Base-by-base conservation (phyloP, 1,140 invertebrate genomes). In the Drosophila auraria region DNA sequence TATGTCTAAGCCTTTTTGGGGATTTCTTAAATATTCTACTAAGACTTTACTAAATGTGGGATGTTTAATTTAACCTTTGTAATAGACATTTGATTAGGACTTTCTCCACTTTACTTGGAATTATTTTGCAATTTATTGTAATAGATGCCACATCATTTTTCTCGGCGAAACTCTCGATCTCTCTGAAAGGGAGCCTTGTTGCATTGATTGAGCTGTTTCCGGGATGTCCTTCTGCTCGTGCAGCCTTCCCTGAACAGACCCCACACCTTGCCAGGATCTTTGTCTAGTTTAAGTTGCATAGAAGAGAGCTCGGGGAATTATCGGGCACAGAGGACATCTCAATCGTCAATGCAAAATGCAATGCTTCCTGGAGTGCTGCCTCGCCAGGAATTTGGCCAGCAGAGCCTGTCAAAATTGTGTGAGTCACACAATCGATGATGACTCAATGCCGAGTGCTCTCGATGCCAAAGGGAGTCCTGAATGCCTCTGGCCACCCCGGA, bases 291-390 rank as follows among this genome's bases (percentile, higher is more conserved):
- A 73, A 60, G 63, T 36, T 27, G 59, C 45, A n/a, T 2, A 38
- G 44, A 33, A 60, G 23, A 58, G 51, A 57, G 53, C 53, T 49
- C 44, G 30, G 56, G 49, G 36, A 47, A 60, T 44, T 17, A 23
- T 59, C 33, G 25, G 42, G 14, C 47, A 50, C 40, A 42, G 40
- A 45, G 20, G 68, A 89, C 62, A 75, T 72, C 84, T 90, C 81
- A 90, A 89, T 87, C 53, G 38, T 25, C 84, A 87, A 89, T 89
- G 84, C 78, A 79, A 76, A 87, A 69, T 70, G 57, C n/a, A n/a
- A n/a, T n/a, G 62, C 45, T 75, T 64, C 83, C 83, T 60, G 80
- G 63, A 69, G 83, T 66, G 77, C 50, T 56, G 60, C 23, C 56
- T 63, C 65, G 58, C 66, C 3, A 12, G 12, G 45, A 77, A 25